Base-by-base conservation (phyloP, 2,797 vertebrate genomes). In the Myotis vivesi region DNA sequence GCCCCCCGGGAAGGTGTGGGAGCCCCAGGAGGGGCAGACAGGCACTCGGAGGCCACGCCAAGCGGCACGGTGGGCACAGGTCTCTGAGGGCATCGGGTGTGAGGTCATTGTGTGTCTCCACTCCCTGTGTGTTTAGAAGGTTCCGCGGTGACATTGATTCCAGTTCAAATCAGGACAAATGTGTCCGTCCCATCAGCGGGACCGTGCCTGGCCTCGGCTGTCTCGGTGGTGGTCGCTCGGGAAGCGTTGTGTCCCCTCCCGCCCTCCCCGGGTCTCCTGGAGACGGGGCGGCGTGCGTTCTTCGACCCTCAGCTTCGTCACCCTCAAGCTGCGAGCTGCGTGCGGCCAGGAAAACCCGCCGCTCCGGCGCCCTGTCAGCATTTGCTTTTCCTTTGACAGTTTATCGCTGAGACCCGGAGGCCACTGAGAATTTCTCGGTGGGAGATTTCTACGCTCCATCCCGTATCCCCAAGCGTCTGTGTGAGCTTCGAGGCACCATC, bases 1-100 rank as follows among this genome's bases (percentile, higher is more conserved):
- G 49, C 38, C 1, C 12, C 77, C 8, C 0, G 13, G 23, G 36
- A 4, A 10, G 36, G 30, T 0, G 2, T 1, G 3, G 5, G 10
- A 1, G 28, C 53, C 76, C 0, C 5, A 0, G 0, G 44, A 0
- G 4, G 17, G 3, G 1, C 16, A 2, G 20, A 9, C 0, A 0
- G n/a, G 36, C 1, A 49, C 30, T 3, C 2, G 66, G 2, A 2
- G 44, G 2, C 51, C 71, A 2, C 0, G 2, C 25, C 4, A 3
- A 15, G 53, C 2, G 53, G 53, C 53, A 2, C 0, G 0, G 0
- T 0, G 0, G 51, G 46, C 7, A 0, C 33, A 0, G 28, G 12
- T 4, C 15, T 41, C 25, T 0, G 57, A 1, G 5, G n/a, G n/a
- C 9, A 0, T 12, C 0, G 0, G 16, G 4, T 16, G 17, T 1